These are phyloP conservation scores for Genyomyrus donnyi DNA, from an alignment of 2,113 vertebrate species.

Conservation along the genomic window DNA sequence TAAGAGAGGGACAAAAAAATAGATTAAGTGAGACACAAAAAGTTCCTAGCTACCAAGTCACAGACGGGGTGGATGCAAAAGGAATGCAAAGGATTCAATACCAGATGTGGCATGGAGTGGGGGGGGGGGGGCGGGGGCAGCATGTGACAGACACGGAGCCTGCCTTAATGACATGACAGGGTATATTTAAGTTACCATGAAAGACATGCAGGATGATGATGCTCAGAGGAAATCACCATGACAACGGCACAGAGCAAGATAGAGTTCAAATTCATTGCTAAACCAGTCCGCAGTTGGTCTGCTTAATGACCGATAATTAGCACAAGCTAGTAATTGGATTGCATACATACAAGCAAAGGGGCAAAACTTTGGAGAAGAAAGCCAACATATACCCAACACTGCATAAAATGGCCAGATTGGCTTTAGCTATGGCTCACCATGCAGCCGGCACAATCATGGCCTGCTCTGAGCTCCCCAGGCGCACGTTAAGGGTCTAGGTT, in stretches of 20 bases:
- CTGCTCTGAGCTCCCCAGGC: background rate
- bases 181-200: constrained; percentile 8
- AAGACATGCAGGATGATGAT: background rate
- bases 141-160: background rate
- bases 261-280: background rate
- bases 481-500: background rate
- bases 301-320: background rate
- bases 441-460: background rate
- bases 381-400: background rate
- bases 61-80: background rate
- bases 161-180: background rate
- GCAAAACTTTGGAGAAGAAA: background rate
- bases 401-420: background rate
- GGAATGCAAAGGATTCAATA: background rate
- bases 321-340: background rate
- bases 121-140: background rate
- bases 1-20: constrained; percentile 48
- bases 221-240: background rate
- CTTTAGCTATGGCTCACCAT: background rate
- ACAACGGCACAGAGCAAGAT: background rate
- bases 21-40: constrained; percentile 22
- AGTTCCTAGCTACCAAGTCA: background rate
- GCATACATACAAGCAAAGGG: background rate
- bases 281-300: background rate
- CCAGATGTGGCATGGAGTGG: background rate